Evolutionary conservation across 2,113 vertebrate genomes (phyloP), one percentile per base, ranked within the genome.

Genomic region (Ameiurus melas): DNA sequence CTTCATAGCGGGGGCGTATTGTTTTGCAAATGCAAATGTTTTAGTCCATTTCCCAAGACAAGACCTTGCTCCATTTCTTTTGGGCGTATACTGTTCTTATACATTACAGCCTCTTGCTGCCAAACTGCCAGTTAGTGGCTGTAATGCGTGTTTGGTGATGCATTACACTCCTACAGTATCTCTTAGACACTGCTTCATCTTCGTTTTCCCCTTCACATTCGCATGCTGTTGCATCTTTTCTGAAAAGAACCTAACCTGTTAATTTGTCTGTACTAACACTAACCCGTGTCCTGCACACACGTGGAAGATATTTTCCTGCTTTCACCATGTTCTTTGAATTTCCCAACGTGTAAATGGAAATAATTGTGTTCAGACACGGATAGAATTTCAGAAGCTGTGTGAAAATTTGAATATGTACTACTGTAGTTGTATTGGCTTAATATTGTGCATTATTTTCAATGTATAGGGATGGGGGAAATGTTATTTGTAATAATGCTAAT

Each of bases 1-100:
- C 5, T 10, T 81, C 4, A 33, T 33, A 22, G 30, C 13, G 55
- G 55, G 43, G 5, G 39, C 14, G 43, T 16, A 0, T 9, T 51
- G 22, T n/a, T 53, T 51, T 78, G 75, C 43, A 78, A 39, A 58
- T 84, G 53, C 19, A 70, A 62, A 86, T 64, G 8, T 75, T 47
- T 85, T 58, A 75, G 53, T 64, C 22, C 70, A 62, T 25, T 85
- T 17, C 71, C 25, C 16, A 85, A 85, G 47, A 64, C 39, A 51
- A 51, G 8, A 16, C 14, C 57, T n/a, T 43, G 36, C 19, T 4
- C 53, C 1, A 3, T 39, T 58, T n/a, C 8, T 22, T 75, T 43
- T 2, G 0, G 20, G 9, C 3, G 39, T 22, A 2, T 6, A 2
- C 33, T 73, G 39, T 27, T 47, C 22, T 2, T 51, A 27, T 16